phyloP scores from a whole-genome alignment of 2,113 vertebrate species.

The Triplophysa rosa region DNA sequence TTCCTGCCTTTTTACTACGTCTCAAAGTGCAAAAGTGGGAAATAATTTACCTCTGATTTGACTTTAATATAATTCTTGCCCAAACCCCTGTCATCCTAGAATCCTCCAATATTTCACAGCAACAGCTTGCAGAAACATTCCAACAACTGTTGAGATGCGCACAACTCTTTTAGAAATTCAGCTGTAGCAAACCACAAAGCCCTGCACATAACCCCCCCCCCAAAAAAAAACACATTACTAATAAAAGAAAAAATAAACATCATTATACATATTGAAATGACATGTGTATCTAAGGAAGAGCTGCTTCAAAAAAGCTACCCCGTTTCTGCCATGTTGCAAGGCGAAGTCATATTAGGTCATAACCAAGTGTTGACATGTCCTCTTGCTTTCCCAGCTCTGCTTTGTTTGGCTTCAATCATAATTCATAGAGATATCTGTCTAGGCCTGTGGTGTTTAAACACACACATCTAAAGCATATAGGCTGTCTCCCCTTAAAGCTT shows the following conservation, averaged over 20 bases:
- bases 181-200: neutral
- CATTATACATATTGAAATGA: neutral
- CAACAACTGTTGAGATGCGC: neutral
- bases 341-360: conserved; percentile 53
- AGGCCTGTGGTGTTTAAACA: conserved; percentile 42
- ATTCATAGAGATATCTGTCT: conserved; percentile 55
- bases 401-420: conserved; percentile 42
- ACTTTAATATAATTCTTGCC: neutral
- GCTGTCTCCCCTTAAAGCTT: conserved; percentile 18
- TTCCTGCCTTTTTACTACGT: conserved; percentile 35
- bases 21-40: conserved; percentile 20
- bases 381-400: conserved; percentile 37
- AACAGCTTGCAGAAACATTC: neutral
- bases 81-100: neutral
- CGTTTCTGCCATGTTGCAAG: conserved; percentile 14
- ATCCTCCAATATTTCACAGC: neutral
- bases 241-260: conserved; percentile 5
- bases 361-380: conserved; percentile 47
- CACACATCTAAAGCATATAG: conserved; percentile 12
- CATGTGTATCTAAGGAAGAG: neutral
- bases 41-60: conserved; percentile 41
- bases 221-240: neutral
- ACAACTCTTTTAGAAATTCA: neutral
- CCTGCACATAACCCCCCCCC: neutral
- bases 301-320: neutral